phyloP scores from a whole-genome alignment of 2,888 invertebrate species.

The Ecdyonurus torrentis region DNA sequence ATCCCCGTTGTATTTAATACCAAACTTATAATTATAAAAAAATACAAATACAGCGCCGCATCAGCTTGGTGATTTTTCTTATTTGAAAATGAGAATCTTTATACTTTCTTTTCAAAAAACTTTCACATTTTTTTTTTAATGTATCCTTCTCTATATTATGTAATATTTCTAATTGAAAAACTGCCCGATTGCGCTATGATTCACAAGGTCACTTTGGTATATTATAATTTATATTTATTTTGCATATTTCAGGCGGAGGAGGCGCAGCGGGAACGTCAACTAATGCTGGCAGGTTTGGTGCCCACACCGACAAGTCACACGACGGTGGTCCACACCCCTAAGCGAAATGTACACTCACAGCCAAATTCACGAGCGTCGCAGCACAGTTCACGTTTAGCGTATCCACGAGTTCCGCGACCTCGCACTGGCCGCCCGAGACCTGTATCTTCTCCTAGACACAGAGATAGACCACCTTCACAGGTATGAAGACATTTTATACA shows the following conservation, averaged over 20 bases:
- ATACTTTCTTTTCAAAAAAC: too few species aligned
- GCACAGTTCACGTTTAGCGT: not conserved
- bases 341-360: not conserved
- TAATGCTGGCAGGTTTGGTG: not conserved
- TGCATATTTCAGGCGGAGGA: not conserved
- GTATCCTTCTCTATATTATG: too few species aligned
- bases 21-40: too few species aligned
- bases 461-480: not conserved
- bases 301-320: not conserved
- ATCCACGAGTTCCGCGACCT: not conserved
- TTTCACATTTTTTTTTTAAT: too few species aligned
- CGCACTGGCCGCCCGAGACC: not conserved
- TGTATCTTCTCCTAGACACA: not conserved
- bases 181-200: too few species aligned
- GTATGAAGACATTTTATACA: too few species aligned
- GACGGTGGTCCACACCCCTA: not conserved
- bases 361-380: not conserved
- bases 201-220: too few species aligned
- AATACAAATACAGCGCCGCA: too few species aligned
- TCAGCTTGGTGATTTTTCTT: too few species aligned
- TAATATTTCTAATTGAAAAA: too few species aligned
- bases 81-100: too few species aligned
- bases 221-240: not conserved
- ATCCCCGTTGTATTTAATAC: too few species aligned
- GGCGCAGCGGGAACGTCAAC: conserved; percentile 1